Percentiles rank a stretch among this genome's conserved stretches.
Conservation (phyloP, 2,888 invertebrate genomes). For the Euphydryas editha region DNA sequence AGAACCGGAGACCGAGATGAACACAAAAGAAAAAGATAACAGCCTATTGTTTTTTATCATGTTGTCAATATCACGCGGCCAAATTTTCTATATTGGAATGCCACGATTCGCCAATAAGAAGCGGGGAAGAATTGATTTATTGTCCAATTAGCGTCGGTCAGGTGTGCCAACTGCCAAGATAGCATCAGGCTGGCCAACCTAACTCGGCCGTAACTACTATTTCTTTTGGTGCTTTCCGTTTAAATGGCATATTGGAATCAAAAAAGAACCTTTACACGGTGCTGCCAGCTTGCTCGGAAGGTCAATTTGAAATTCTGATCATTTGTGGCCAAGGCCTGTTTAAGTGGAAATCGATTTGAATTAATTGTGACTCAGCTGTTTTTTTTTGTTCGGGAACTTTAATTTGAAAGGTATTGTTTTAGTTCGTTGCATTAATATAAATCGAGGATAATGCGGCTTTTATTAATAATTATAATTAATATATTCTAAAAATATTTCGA, state of each 20-base stretch:
- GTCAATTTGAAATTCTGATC: constrained; percentile 81
- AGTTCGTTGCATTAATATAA: constrained; percentile 47
- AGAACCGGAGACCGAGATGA: constrained; percentile 79
- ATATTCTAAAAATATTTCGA: constrained; percentile 22
- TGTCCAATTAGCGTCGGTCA: constrained; percentile 84
- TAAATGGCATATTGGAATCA: constrained; percentile 82
- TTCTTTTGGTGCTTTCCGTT: constrained; percentile 79
- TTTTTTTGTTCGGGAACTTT: constrained; percentile 72
- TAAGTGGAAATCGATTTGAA: constrained; percentile 81
- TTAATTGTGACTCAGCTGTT: constrained; percentile 66
- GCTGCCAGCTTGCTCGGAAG: constrained; percentile 72
- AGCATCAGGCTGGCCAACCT: constrained; percentile 81
- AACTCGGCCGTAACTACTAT: constrained; percentile 76
- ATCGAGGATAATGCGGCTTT: constrained; percentile 37
- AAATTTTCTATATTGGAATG: constrained; percentile 84
- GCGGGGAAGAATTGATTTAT: constrained; percentile 84
- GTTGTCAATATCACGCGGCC: constrained; percentile 83
- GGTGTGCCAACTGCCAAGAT: constrained; percentile 84
- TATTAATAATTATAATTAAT: constrained; percentile 31
- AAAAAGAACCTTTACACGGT: constrained; percentile 81
- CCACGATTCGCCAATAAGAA: constrained; percentile 83
- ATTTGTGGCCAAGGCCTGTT: constrained; percentile 66
- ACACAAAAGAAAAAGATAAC: constrained; percentile 83
- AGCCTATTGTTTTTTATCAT: constrained; percentile 82
- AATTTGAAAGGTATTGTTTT: constrained; percentile 71